phyloP scores from a whole-genome alignment of 2,797 vertebrate species.

The Leuciscus waleckii region DNA sequence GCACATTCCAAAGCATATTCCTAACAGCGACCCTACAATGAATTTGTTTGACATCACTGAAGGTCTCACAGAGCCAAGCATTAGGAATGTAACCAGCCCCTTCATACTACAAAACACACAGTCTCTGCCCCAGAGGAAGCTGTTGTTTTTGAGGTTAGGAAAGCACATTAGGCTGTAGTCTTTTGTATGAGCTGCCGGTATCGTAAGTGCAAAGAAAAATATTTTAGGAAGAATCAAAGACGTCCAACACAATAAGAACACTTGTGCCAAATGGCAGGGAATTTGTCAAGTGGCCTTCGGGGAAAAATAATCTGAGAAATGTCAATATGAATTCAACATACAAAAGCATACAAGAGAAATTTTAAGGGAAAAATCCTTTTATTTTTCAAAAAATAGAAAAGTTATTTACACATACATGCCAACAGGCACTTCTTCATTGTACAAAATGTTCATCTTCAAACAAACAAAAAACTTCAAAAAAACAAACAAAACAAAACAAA shows the following conservation, averaged over 20 bases:
- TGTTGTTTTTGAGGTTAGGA: conserved; percentile 55
- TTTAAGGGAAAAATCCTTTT: conserved; percentile 19
- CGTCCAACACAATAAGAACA: conserved; percentile 31
- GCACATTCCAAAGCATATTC: conserved; percentile 73
- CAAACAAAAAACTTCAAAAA: neutral
- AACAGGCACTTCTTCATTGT: conserved; percentile 60
- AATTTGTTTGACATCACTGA: conserved; percentile 61
- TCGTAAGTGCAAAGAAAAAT: conserved; percentile 13
- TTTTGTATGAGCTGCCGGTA: conserved; percentile 11
- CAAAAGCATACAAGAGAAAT: neutral
- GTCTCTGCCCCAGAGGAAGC: conserved; percentile 46
- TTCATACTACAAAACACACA: conserved; percentile 34
- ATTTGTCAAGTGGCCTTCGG: conserved; percentile 1
- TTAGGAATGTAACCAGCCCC: conserved; percentile 42
- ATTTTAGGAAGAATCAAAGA: conserved; percentile 42
- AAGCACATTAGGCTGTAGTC: conserved; percentile 47
- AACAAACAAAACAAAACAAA: conserved; percentile 62
- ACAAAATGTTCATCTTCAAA: conserved; percentile 57
- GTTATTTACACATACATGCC: conserved; percentile 27
- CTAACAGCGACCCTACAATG: conserved; percentile 69
- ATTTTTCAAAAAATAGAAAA: conserved; percentile 24
- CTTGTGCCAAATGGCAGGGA: conserved; percentile 8
- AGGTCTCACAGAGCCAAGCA: conserved; percentile 43
- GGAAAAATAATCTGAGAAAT: conserved; percentile 5
- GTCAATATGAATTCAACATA: neutral